Conservation (phyloP, 2,113 vertebrate species). For the Tragelaphus scriptus region DNA sequence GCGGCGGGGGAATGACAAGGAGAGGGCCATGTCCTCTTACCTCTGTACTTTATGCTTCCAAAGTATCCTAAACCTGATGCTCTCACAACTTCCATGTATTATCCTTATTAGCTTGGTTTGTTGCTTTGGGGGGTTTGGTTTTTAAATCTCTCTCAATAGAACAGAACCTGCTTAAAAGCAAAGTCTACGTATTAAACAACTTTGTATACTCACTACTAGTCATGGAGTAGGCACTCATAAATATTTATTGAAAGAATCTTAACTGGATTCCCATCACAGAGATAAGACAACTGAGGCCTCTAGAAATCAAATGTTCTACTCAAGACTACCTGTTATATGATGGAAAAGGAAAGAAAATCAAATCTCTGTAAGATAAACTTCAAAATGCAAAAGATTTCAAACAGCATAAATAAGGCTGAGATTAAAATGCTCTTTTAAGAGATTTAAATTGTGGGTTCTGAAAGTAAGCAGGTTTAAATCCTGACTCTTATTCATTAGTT, state of each 20-base stretch:
- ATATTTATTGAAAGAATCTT: neutral
- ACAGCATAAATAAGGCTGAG: neutral
- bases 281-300: neutral
- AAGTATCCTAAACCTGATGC: neutral
- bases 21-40: neutral
- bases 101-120: neutral
- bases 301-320: neutral
- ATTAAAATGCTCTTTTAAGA: neutral
- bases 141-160: neutral
- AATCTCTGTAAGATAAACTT: neutral
- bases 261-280: neutral
- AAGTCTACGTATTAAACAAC: neutral
- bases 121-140: neutral
- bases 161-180: neutral
- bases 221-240: neutral
- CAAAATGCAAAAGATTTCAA: constrained; percentile 4
- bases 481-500: neutral
- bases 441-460: neutral
- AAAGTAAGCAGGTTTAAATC: neutral
- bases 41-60: neutral
- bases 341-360: neutral
- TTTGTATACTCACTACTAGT: neutral
- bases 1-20: neutral
- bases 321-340: neutral
- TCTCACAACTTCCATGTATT: neutral